A percentile compares a stretch with the other conserved stretches of the same genome.
Conservation (phyloP, 64 coral and sea anemone species). For the Trachythela sp. region DNA sequence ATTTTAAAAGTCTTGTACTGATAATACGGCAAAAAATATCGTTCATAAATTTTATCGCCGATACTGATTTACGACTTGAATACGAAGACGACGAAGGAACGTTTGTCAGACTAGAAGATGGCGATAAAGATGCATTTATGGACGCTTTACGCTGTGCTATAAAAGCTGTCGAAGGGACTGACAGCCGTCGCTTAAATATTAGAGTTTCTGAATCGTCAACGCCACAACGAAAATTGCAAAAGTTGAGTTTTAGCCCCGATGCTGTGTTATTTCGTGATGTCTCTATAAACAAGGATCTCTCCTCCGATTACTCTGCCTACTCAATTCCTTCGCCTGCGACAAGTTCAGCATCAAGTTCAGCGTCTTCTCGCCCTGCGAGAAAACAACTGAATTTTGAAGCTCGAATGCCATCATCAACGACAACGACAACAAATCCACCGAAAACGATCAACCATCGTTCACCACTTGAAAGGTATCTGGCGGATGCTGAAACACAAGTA, state of each 20-base stretch:
- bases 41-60: conserved; percentile 14
- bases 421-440: neutral
- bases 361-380: neutral
- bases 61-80: conserved; percentile 10
- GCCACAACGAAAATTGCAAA: too few species aligned
- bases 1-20: neutral
- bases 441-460: neutral
- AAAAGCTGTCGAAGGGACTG: conserved; percentile 8
- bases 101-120: neutral
- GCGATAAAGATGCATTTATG: neutral
- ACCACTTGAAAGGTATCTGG: neutral
- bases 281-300: too few species aligned
- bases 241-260: too few species aligned
- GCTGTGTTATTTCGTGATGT: too few species aligned
- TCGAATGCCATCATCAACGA: neutral
- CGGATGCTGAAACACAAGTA: conserved; percentile 1
- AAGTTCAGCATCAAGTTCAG: neutral
- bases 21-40: neutral
- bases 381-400: neutral
- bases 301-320: too few species aligned
- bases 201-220: neutral
- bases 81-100: conserved; percentile 21
- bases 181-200: conserved; percentile 8
- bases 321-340: too few species aligned
- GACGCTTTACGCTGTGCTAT: conserved; percentile 15